Evolutionary conservation across 2,888 invertebrate species (phyloP).

Genomic region (Xanthia togata): DNA sequence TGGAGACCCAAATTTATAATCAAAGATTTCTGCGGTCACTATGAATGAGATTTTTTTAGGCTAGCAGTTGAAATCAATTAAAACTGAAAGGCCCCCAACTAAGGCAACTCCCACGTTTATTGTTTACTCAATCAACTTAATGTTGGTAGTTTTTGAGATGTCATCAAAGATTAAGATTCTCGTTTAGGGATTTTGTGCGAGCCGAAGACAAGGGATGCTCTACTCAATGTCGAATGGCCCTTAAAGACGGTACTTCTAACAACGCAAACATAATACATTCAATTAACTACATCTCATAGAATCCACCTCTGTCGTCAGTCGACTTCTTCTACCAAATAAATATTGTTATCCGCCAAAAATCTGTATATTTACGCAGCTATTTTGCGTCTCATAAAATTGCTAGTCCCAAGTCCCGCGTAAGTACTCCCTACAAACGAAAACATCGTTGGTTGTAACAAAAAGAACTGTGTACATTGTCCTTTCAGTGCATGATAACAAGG

Average conservation of each 20-base stretch:
- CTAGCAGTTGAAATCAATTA: slow-evolving; percentile 35
- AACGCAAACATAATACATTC: slow-evolving; percentile 12
- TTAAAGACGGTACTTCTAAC: slow-evolving; percentile 15
- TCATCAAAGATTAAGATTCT: slow-evolving; percentile 22
- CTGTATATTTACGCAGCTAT: slow-evolving; percentile 8
- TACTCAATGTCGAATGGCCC: background rate
- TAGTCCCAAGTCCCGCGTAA: background rate
- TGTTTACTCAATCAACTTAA: slow-evolving; percentile 12
- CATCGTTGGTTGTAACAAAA: slow-evolving; percentile 2
- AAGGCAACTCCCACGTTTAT: background rate
- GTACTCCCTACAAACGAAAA: background rate
- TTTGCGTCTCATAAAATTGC: slow-evolving; percentile 12
- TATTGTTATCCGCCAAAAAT: slow-evolving; percentile 17
- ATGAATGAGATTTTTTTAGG: background rate
- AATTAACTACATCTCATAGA: slow-evolving; percentile 14
- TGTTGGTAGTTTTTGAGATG: slow-evolving; percentile 22
- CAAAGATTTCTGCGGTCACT: slow-evolving; percentile 28
- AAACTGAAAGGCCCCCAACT: background rate
- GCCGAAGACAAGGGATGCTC: background rate
- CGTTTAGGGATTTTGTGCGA: slow-evolving; percentile 10
- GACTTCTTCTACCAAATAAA: slow-evolving; percentile 12
- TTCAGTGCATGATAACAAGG: background rate
- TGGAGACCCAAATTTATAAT: slow-evolving; percentile 15
- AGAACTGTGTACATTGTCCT: background rate
- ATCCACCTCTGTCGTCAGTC: background rate